phyloP scores from a whole-genome alignment of 2,888 invertebrate species.

The Limnephilus lunatus region DNA sequence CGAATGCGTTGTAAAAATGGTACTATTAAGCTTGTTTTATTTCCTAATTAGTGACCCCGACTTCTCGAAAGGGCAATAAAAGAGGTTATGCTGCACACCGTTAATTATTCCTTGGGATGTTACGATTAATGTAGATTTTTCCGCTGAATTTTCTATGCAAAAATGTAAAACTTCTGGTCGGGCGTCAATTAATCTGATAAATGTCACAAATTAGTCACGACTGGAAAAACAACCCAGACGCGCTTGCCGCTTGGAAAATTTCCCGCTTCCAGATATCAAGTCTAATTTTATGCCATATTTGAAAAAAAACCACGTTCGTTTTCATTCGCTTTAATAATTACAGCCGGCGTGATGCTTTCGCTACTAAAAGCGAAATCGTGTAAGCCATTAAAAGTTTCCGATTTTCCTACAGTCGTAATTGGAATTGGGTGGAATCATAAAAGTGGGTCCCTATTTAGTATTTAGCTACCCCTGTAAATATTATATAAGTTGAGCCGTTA shows the following conservation, averaged over 20 bases:
- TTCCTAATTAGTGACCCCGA: not conserved
- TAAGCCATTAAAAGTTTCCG: conserved; percentile 65
- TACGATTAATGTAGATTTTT: not conserved
- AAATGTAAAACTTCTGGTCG: not conserved
- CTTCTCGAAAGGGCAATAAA: not conserved
- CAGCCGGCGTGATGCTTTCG: conserved; percentile 41
- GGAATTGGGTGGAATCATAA: conserved; percentile 63
- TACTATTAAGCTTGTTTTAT: not conserved
- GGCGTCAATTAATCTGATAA: conserved; percentile 34
- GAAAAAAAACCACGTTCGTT: conserved; percentile 40
- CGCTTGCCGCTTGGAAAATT: not conserved
- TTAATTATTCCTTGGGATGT: not conserved
- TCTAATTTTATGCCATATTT: conserved; percentile 45
- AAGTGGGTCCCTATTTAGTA: conserved; percentile 62
- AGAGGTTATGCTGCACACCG: not conserved
- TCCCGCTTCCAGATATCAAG: not conserved
- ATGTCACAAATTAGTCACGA: conserved; percentile 29
- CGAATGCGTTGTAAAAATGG: not conserved
- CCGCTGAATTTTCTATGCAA: not conserved
- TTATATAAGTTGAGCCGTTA: conserved; percentile 2
- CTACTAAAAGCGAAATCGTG: conserved; percentile 65
- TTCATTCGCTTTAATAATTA: conserved; percentile 55
- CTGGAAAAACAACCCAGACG: conserved; percentile 25
- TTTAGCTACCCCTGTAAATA: conserved; percentile 28
- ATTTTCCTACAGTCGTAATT: conserved; percentile 65